Evolutionary conservation across 2,888 invertebrate species (phyloP).

Genomic region (Lochmaea crataegi): DNA sequence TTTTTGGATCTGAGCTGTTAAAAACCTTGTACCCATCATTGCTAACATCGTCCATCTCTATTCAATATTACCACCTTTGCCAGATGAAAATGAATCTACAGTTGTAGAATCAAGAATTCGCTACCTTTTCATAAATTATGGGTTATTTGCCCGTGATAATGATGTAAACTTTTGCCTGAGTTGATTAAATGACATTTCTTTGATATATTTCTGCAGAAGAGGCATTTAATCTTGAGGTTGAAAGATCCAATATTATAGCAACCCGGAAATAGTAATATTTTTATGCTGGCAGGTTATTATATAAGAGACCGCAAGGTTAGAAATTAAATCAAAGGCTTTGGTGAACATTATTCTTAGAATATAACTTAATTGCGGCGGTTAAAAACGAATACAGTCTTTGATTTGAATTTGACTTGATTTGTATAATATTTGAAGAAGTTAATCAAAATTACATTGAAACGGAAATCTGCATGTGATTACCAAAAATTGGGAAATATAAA

Average conservation of each 20-base stretch:
- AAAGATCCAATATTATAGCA: conserved; percentile 17
- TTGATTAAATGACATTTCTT: conserved; percentile 45
- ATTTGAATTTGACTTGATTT: too few relatives aligned
- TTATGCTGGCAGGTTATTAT: conserved; percentile 23
- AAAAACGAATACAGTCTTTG: too few relatives aligned
- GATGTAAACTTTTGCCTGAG: conserved; percentile 41
- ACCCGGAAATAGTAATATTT: conserved; percentile 28
- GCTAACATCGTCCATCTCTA: not conserved
- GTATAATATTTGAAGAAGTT: too few relatives aligned
- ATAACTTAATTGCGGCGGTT: too few relatives aligned
- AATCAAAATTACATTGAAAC: too few relatives aligned
- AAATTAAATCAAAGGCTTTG: not conserved
- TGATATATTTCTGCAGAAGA: conserved; percentile 30
- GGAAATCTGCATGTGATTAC: too few relatives aligned
- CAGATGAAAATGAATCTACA: conserved; percentile 1
- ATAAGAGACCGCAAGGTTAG: not conserved
- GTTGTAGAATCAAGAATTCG: conserved; percentile 17
- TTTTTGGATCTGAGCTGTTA: too few relatives aligned
- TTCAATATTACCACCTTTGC: conserved; percentile 1
- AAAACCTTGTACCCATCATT: too few relatives aligned
- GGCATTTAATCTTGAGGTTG: conserved; percentile 35
- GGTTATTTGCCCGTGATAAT: conserved; percentile 41
- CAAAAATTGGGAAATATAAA: too few relatives aligned
- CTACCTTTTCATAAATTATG: conserved; percentile 44
- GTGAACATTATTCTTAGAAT: not conserved